Evolutionary conservation across 2,113 vertebrate genomes (phyloP).

Genomic region (Rostratula benghalensis): DNA sequence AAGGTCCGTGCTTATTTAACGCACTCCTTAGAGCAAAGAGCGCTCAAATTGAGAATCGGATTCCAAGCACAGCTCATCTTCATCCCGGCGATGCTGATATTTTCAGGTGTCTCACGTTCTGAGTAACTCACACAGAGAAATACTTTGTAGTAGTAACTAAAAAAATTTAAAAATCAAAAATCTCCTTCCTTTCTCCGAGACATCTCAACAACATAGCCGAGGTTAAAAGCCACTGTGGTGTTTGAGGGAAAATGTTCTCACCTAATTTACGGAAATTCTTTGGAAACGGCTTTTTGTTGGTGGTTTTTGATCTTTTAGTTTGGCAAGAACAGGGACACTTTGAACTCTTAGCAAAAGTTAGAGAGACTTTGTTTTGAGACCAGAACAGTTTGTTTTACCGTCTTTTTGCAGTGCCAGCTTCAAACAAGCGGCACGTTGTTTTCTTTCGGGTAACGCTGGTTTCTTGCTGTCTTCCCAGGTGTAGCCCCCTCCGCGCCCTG

Average conservation of each 20-base stretch:
- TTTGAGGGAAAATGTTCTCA: neutral
- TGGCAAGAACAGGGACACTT: neutral
- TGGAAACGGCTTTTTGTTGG: neutral
- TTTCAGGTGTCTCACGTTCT: neutral
- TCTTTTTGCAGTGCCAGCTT: neutral
- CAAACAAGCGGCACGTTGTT: neutral
- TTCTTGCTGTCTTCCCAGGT: neutral
- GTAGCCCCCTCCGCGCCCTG: neutral
- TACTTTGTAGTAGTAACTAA: neutral
- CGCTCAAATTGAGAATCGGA: too few relatives aligned
- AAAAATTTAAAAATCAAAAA: too few relatives aligned
- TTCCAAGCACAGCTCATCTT: neutral
- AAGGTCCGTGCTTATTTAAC: neutral
- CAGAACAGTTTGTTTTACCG: neutral
- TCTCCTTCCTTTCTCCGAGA: neutral
- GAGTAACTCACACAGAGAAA: neutral
- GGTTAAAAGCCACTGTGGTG: neutral
- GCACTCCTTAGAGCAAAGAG: fast-evolving
- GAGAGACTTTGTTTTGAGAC: neutral
- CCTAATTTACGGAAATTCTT: neutral
- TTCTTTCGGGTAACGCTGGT: neutral
- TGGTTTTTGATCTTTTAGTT: neutral
- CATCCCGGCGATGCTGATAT: neutral
- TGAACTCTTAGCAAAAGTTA: neutral
- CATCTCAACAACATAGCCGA: fast-evolving